Percentiles rank a stretch among this genome's conserved stretches.
These are phyloP conservation scores for Acleris cristana DNA, from an alignment of 2,888 invertebrate species.

Conservation along the genomic window DNA sequence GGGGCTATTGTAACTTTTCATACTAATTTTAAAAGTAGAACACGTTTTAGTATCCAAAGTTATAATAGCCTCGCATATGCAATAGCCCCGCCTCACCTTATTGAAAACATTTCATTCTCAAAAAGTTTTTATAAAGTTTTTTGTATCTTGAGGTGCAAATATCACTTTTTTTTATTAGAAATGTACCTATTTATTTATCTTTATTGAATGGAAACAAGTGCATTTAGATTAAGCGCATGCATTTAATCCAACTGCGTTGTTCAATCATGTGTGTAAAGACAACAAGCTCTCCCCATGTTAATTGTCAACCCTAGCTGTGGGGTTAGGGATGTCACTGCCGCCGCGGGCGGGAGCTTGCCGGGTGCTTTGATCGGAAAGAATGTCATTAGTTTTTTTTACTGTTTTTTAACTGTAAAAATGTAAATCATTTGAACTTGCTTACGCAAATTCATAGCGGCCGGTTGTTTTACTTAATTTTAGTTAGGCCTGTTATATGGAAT, in stretches of 20 bases:
- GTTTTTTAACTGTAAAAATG: background rate
- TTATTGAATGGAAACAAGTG: background rate
- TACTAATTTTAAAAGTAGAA: too few species aligned
- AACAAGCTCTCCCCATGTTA: background rate
- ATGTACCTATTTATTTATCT: background rate
- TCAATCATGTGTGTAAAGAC: constrained; percentile 13
- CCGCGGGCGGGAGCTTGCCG: background rate
- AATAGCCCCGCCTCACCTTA: too few species aligned
- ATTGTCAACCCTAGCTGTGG: constrained; percentile 15
- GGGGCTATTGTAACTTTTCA: too few species aligned
- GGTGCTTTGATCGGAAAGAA: background rate
- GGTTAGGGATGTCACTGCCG: constrained; percentile 4
- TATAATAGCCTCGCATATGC: too few species aligned
- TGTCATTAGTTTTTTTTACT: background rate
- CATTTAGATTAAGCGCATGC: background rate
- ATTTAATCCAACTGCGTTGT: constrained; percentile 4
- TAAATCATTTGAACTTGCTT: background rate
- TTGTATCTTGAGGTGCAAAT: too few species aligned
- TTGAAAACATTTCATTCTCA: too few species aligned
- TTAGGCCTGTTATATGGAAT: too few species aligned
- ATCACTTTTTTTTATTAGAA: too few species aligned
- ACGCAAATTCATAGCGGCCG: too few species aligned
- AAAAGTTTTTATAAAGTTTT: too few species aligned
- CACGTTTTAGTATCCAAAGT: too few species aligned
- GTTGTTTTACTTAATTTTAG: too few species aligned